Evolutionary conservation across 2,888 invertebrate species (phyloP).

Genomic region (Fragum whitleyi): DNA sequence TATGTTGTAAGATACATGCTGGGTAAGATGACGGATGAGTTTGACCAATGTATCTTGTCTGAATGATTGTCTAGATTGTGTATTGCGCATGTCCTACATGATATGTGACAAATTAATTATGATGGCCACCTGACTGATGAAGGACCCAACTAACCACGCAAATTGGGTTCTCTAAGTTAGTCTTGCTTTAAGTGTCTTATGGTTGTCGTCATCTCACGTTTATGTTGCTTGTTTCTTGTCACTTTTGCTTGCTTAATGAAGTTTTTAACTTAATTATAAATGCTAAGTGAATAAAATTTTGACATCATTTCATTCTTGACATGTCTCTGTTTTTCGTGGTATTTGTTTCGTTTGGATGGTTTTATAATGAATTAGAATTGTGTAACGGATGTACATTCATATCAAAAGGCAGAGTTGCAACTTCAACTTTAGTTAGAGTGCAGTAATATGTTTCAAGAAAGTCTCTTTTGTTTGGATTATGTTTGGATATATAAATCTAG

Average conservation of each 20-base stretch:
- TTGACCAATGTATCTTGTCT: conserved; percentile 1
- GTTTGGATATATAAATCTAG: too few relatives aligned
- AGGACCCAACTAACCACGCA: background rate
- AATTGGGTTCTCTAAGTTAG: background rate
- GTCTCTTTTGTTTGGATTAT: too few relatives aligned
- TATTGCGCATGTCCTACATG: conserved; percentile 20
- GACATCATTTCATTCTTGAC: conserved; percentile 1
- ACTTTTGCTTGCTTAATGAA: background rate
- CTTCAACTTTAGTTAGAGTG: background rate
- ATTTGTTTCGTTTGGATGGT: conserved; percentile 20
- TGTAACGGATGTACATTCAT: background rate
- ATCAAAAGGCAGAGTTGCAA: background rate
- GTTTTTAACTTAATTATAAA: conserved; percentile 17
- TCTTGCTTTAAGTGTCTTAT: background rate
- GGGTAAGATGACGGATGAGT: background rate
- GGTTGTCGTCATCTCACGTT: background rate
- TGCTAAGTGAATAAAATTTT: conserved; percentile 1
- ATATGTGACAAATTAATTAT: conserved; percentile 23
- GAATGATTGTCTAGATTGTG: background rate
- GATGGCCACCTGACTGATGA: conserved; percentile 6
- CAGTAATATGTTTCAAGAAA: too few relatives aligned
- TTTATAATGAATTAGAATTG: conserved; percentile 4
- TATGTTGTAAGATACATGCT: background rate
- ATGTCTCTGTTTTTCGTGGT: background rate
- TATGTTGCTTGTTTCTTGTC: conserved; percentile 18